Evolutionary conservation across 2,797 vertebrate genomes (phyloP).

Genomic region (Parotocinclus haroldoi): DNA sequence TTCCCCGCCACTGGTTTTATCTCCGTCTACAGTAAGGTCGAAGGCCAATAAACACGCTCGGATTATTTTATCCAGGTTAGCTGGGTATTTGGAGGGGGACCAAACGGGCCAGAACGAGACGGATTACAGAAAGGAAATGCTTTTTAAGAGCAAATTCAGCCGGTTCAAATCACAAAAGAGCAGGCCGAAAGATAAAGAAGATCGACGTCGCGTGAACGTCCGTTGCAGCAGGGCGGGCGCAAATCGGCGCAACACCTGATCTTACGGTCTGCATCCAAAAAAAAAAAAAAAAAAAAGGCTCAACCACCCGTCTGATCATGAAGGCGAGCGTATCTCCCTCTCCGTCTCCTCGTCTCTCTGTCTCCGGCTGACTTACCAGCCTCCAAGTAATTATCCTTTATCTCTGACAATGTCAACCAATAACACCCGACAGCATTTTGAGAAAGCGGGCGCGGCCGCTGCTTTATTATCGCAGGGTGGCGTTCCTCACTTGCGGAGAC

Average conservation of each 20-base stretch:
- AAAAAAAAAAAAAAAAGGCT: slow-evolving; percentile 52
- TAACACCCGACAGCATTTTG: slow-evolving; percentile 72
- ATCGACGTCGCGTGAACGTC: too few relatives aligned
- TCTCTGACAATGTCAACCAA: slow-evolving; percentile 81
- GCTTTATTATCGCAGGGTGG: slow-evolving; percentile 61
- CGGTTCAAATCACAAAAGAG: too few relatives aligned
- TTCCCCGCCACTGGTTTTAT: slow-evolving; percentile 59
- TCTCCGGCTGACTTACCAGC: slow-evolving; percentile 50
- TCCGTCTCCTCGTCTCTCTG: slow-evolving; percentile 37
- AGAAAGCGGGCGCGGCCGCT: slow-evolving; percentile 49
- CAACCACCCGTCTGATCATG: slow-evolving; percentile 46
- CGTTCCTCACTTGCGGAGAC: slow-evolving; percentile 55
- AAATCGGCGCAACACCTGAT: slow-evolving; percentile 53
- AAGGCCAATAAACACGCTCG: slow-evolving; percentile 18
- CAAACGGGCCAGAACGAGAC: not conserved
- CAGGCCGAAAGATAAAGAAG: too few relatives aligned
- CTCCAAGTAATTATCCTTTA: slow-evolving; percentile 77
- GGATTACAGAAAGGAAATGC: slow-evolving; percentile 6
- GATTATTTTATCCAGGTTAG: slow-evolving; percentile 8
- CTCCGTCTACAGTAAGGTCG: slow-evolving; percentile 33
- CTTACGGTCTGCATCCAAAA: too few relatives aligned
- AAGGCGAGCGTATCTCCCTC: slow-evolving; percentile 18
- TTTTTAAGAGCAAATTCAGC: too few relatives aligned
- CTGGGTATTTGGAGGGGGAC: slow-evolving; percentile 10
- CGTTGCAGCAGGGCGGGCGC: too few relatives aligned